A percentile compares a stretch with the other conserved stretches of the same genome.
These are phyloP conservation scores for Garrulus glandarius DNA, from an alignment of 2,797 vertebrate genomes.

Conservation along the genomic window DNA sequence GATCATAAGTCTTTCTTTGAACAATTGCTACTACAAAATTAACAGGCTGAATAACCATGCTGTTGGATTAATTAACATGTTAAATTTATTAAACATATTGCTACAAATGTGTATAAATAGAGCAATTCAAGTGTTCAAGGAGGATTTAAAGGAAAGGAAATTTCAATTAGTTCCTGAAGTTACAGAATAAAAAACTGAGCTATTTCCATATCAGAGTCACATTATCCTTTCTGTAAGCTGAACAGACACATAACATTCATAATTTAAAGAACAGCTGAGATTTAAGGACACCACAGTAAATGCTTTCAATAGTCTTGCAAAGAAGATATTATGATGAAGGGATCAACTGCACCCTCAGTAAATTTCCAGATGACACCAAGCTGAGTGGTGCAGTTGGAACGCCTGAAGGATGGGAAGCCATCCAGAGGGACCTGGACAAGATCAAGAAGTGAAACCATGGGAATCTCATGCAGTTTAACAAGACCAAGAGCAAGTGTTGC, in stretches of 20 bases:
- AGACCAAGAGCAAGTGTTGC: background rate
- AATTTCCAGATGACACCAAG: background rate
- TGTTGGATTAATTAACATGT: background rate
- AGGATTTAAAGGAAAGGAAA: background rate
- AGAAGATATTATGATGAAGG: background rate
- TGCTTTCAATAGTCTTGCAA: background rate
- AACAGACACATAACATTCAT: background rate
- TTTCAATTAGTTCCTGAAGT: background rate
- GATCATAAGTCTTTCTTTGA: background rate
- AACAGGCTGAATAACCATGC: background rate
- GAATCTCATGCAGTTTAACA: background rate
- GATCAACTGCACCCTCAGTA: background rate
- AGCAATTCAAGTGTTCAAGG: background rate
- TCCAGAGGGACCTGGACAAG: background rate
- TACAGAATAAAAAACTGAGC: background rate
- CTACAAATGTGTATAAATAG: background rate
- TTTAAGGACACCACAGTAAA: background rate
- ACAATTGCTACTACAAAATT: background rate
- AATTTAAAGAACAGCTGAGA: background rate
- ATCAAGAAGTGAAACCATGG: background rate
- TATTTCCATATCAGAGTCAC: background rate
- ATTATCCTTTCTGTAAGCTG: background rate
- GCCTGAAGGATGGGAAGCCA: background rate
- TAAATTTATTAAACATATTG: background rate
- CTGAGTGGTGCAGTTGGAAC: background rate